Evolutionary conservation across 2,888 invertebrate genomes (phyloP).

Genomic region (Octodonta nipae): DNA sequence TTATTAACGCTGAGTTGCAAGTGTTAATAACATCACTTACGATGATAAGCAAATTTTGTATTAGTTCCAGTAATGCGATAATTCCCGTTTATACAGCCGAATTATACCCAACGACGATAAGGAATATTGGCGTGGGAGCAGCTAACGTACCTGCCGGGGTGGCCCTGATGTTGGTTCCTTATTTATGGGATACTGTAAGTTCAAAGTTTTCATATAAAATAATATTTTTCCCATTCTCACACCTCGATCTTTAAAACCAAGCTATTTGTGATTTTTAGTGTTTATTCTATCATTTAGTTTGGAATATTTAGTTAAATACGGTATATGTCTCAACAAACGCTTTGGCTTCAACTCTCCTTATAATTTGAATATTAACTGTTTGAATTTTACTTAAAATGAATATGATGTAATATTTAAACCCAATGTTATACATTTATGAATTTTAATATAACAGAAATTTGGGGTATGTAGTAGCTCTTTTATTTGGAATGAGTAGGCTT

Average conservation of each 20-base stretch:
- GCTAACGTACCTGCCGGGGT: conserved; percentile 65
- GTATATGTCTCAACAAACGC: too few relatives aligned
- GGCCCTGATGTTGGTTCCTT: conserved; percentile 63
- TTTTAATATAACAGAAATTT: too few relatives aligned
- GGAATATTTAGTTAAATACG: too few relatives aligned
- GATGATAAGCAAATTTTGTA: conserved; percentile 68
- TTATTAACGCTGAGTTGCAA: conserved; percentile 41
- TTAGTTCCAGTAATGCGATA: conserved; percentile 65
- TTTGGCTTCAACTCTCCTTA: too few relatives aligned
- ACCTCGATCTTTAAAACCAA: background rate
- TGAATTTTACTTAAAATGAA: too few relatives aligned
- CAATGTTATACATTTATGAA: too few relatives aligned
- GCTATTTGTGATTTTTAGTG: too few relatives aligned
- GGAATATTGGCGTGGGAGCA: conserved; percentile 64
- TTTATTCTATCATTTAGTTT: too few relatives aligned
- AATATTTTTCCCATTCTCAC: conserved; percentile 1
- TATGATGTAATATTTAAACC: too few relatives aligned
- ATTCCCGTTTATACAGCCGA: conserved; percentile 68
- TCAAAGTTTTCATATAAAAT: background rate
- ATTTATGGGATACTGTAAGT: conserved; percentile 62
- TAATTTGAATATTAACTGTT: too few relatives aligned
- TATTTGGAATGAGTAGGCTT: too few relatives aligned
- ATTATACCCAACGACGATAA: conserved; percentile 64
- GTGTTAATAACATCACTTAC: conserved; percentile 61
- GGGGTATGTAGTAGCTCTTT: too few relatives aligned